Percentiles rank a stretch among this genome's conserved stretches.
Evolutionary conservation across 2,113 vertebrate genomes (phyloP).

Genomic region (Hippocampus mohnikei): DNA sequence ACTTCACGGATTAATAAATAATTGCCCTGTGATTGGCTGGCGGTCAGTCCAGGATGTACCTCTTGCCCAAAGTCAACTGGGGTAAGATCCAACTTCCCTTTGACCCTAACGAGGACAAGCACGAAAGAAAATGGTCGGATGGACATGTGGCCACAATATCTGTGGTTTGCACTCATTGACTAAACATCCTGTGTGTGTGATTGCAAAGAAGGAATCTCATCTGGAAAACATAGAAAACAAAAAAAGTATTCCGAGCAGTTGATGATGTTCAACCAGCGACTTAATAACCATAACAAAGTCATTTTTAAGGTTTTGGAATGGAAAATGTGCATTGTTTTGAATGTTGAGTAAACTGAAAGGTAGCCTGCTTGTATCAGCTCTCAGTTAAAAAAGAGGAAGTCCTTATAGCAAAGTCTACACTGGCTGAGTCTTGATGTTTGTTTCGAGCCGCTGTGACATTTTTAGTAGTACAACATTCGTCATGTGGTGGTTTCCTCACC

Average conservation of each 20-base stretch:
- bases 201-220: slow-evolving; percentile 13
- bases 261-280: not conserved
- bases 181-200: slow-evolving; percentile 12
- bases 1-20: not conserved
- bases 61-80: not conserved
- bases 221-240: slow-evolving; percentile 15
- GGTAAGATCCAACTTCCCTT: not conserved
- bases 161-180: slow-evolving; percentile 13
- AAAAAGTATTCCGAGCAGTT: slow-evolving; percentile 7
- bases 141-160: slow-evolving; percentile 1
- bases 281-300: not conserved
- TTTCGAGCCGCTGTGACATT: slow-evolving; percentile 44
- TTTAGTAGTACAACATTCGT: slow-evolving; percentile 60
- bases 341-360: not conserved
- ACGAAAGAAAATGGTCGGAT: not conserved
- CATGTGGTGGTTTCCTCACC: slow-evolving; percentile 64
- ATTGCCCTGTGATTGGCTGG: not conserved
- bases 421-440: slow-evolving; percentile 32
- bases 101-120: not conserved
- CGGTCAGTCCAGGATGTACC: not conserved
- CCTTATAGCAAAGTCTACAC: slow-evolving; percentile 14
- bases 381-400: slow-evolving; percentile 42
- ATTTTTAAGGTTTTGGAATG: not conserved
- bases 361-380: not conserved
- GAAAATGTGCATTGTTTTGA: not conserved